A percentile compares a stretch with the other conserved stretches of the same genome.
These are phyloP conservation scores for Laticauda laticaudata DNA, from an alignment of 2,113 vertebrate species.

Conservation along the genomic window DNA sequence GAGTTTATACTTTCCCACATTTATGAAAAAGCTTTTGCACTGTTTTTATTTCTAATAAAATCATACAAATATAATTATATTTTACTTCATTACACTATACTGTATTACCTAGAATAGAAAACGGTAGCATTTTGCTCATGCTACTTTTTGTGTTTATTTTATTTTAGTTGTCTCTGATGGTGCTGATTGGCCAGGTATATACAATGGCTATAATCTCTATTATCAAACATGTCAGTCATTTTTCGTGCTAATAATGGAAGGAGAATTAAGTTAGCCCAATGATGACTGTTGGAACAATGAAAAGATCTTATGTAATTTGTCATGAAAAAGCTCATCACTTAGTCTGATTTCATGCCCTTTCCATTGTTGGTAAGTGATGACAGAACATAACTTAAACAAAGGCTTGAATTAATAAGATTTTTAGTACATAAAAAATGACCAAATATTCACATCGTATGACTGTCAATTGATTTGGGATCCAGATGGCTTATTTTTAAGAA, in stretches of 20 bases:
- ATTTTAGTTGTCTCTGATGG: neutral
- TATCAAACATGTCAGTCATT: slow-evolving; percentile 64
- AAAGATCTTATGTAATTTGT: slow-evolving; percentile 59
- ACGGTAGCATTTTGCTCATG: neutral
- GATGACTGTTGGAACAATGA: slow-evolving; percentile 50
- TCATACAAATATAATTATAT: neutral
- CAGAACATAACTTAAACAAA: slow-evolving; percentile 36
- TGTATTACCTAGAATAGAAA: slow-evolving; percentile 6
- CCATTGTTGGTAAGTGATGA: slow-evolving; percentile 63
- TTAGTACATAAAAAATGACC: slow-evolving; percentile 54
- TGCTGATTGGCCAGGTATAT: slow-evolving; percentile 33
- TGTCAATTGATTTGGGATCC: slow-evolving; percentile 44
- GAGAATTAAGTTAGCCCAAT: slow-evolving; percentile 43
- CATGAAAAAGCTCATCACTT: slow-evolving; percentile 53
- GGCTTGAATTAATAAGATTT: slow-evolving; percentile 60
- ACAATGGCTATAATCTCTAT: slow-evolving; percentile 54
- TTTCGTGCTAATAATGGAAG: slow-evolving; percentile 40
- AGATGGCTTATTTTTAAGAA: neutral
- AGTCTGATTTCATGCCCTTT: slow-evolving; percentile 39
- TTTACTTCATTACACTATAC: slow-evolving; percentile 13
- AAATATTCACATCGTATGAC: slow-evolving; percentile 19
- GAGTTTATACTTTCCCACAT: neutral
- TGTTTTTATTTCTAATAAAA: neutral
- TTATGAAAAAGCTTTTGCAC: neutral
- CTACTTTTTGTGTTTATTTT: neutral